Conservation (phyloP, 2,888 invertebrate species). For the Sphaeridia pumilis region DNA sequence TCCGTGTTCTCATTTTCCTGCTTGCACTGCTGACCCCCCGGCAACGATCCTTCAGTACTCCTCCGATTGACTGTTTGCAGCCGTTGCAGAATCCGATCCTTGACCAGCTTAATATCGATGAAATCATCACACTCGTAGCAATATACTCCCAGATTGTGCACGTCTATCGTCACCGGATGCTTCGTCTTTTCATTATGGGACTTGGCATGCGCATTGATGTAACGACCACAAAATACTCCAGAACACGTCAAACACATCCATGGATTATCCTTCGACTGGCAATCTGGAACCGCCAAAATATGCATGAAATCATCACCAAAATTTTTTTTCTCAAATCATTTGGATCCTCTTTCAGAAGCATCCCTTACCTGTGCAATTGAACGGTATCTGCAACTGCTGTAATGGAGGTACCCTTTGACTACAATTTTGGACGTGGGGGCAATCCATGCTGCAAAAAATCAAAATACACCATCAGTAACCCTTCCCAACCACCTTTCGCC, state of each 20-base stretch:
- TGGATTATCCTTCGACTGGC: constrained; percentile 52
- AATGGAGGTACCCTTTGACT: constrained; percentile 13
- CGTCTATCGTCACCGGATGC: constrained; percentile 66
- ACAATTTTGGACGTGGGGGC: constrained; percentile 16
- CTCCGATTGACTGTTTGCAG: constrained; percentile 3
- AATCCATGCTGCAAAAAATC: constrained; percentile 18
- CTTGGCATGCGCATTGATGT: constrained; percentile 63
- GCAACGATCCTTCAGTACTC: not conserved
- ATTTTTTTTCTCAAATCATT: too few relatives aligned
- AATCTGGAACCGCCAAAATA: constrained; percentile 44
- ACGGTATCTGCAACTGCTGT: constrained; percentile 4
- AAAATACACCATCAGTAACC: too few relatives aligned
- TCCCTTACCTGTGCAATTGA: constrained; percentile 12
- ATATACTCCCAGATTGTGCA: constrained; percentile 58
- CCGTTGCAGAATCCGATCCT: constrained; percentile 2
- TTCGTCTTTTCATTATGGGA: constrained; percentile 52
- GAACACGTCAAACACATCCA: constrained; percentile 71
- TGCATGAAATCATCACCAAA: too few relatives aligned
- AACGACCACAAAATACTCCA: constrained; percentile 60
- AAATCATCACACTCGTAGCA: constrained; percentile 48
- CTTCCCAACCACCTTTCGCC: too few relatives aligned
- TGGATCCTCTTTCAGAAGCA: too few relatives aligned
- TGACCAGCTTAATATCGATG: constrained; percentile 7
- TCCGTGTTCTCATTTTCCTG: constrained; percentile 15
- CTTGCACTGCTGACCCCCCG: constrained; percentile 4